Base-by-base conservation (phyloP, 2,113 vertebrate genomes). In the Nicator chloris region DNA sequence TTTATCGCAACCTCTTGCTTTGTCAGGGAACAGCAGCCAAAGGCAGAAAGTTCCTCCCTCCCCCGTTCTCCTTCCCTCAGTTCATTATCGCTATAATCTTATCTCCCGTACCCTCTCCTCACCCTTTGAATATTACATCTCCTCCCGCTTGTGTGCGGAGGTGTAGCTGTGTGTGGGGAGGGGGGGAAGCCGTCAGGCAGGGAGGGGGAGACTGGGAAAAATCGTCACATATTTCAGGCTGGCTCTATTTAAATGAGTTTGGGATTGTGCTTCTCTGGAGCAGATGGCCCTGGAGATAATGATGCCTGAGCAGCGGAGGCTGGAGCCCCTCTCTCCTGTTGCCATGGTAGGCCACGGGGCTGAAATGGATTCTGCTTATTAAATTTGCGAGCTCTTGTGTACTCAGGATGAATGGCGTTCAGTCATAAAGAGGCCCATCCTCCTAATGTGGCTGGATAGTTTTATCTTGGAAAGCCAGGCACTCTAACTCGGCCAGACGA, bases 281-380 rank as follows among this genome's bases (percentile, higher is more conserved):
- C 99, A 99, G 99, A 99, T 99, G 99, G 98, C 98, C 98, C 97
- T 95, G 96, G 98, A 99, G 98, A 99, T 99, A 99, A 99, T 99
- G 98, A 98, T 97, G 97, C 98, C 98, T 97, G 97, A 98, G 98
- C 98, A 97, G 98, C 91, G 94, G 97, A 98, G 97, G 98, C 98
- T 98, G 95, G 91, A 95, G 98, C 98, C 96, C 97, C 93, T 97
- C 97, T 97, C 96, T 92, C 93, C 95, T 94, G 98, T 98, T 98
- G 98, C 98, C 98, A 98, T 98, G 98, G 98, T 96, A 97, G 98
- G 96, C 96, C 82, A 97, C 79, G 54, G 87, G 94, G 97, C 97
- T 97, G 97, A 96, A 98, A 98, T 98, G 96, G 97, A 98, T 98
- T 98, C 97, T 93, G 97, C 97, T 98, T 98, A 98, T 98, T 98